A percentile compares a stretch with the other conserved stretches of the same genome.
Conservation (phyloP, 2,113 vertebrate genomes). For the Aix galericulata region DNA sequence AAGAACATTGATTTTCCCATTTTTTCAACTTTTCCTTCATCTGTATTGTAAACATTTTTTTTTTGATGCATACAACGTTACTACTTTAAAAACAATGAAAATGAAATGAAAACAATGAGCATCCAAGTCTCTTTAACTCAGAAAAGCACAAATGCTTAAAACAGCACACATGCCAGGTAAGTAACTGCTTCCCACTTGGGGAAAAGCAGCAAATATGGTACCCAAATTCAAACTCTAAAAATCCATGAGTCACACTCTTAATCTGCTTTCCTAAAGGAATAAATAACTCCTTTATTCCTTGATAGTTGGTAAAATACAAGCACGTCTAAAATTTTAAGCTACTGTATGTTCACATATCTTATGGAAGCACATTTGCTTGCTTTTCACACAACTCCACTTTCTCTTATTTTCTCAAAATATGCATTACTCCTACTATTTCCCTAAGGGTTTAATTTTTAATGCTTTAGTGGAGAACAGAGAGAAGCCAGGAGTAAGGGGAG, state of each 20-base stretch:
- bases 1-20: conserved; percentile 31
- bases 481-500: background rate
- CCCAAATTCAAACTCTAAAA: background rate
- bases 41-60: conserved; percentile 19
- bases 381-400: background rate
- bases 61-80: background rate
- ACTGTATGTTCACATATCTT: rapidly evolving
- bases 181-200: background rate
- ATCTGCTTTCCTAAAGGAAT: background rate
- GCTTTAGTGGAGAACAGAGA: background rate
- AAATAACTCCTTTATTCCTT: background rate
- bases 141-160: background rate
- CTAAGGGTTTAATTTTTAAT: background rate
- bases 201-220: background rate
- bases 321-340: background rate
- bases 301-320: background rate
- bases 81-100: conserved; percentile 18
- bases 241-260: background rate
- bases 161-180: background rate
- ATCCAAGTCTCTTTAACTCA: background rate
- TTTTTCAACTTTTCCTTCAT: conserved; percentile 29
- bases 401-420: background rate
- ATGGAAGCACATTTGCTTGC: rapidly evolving
- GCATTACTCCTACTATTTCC: rapidly evolving
- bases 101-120: background rate